A percentile compares a stretch with the other conserved stretches of the same genome.
Conservation (phyloP, 2,113 vertebrate species). For the Capreolus pygargus region DNA sequence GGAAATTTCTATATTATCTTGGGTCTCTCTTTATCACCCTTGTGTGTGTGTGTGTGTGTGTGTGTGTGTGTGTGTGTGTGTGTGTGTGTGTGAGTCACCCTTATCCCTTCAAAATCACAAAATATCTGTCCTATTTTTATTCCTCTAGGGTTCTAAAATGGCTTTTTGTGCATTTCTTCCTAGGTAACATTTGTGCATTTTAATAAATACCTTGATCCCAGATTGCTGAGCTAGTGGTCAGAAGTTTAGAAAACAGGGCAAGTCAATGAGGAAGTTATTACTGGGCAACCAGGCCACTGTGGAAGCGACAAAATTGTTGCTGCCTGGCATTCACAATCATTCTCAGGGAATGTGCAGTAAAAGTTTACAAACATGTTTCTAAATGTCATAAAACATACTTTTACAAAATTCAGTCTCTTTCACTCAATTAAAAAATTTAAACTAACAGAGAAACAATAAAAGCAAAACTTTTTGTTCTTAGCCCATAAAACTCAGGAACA, state of each 20-base stretch:
- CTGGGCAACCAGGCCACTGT: neutral
- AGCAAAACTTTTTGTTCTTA: neutral
- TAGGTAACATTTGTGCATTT: neutral
- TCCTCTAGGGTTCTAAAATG: neutral
- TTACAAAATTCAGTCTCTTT: neutral
- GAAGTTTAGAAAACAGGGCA: neutral
- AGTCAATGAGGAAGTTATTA: neutral
- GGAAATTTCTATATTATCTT: neutral
- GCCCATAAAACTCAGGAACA: neutral
- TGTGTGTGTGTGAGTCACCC: neutral
- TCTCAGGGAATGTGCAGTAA: neutral
- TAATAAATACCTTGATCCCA: neutral
- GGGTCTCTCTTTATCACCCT: neutral
- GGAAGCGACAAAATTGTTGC: neutral
- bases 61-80: neutral
- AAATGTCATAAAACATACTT: neutral
- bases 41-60: neutral
- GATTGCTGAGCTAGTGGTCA: neutral
- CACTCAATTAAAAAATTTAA: neutral
- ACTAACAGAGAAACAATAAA: conserved; percentile 16
- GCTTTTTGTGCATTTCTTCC: neutral
- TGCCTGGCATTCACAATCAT: neutral
- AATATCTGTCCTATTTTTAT: neutral
- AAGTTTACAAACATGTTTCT: neutral
- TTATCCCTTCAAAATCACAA: neutral